phyloP scores from a whole-genome alignment of 2,113 vertebrate genomes.

The Phyllopteryx taeniolatus region DNA sequence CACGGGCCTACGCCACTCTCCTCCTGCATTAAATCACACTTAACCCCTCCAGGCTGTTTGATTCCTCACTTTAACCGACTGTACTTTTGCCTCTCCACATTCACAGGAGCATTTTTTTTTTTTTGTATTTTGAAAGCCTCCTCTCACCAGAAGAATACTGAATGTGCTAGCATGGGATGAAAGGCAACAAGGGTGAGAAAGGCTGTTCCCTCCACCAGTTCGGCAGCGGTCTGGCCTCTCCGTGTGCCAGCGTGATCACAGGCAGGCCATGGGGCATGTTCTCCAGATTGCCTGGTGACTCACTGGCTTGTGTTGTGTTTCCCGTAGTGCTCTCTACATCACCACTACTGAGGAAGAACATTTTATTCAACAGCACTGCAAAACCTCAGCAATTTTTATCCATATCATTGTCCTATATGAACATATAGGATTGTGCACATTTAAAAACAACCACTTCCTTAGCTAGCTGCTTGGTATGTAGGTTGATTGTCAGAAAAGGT shows the following conservation, averaged over 20 bases:
- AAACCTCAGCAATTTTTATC: not conserved
- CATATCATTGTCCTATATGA: not conserved
- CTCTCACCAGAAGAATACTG: constrained; percentile 35
- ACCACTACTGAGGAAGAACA: not conserved
- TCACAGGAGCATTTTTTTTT: constrained; percentile 20
- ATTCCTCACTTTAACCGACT: constrained; percentile 45
- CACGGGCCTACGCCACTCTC: constrained; percentile 44
- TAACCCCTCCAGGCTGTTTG: constrained; percentile 48
- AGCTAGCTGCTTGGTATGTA: too few relatives aligned
- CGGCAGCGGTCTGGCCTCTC: constrained; percentile 63
- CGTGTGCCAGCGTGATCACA: constrained; percentile 63
- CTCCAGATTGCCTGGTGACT: constrained; percentile 75
- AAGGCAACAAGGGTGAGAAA: constrained; percentile 29
- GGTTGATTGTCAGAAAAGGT: too few relatives aligned
- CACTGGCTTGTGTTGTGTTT: constrained; percentile 57
- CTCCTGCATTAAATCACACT: constrained; percentile 46
- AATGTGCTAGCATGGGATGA: not conserved
- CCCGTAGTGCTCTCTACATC: constrained; percentile 30
- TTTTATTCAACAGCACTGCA: not conserved
- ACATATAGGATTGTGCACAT: not conserved
- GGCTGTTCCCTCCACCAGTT: constrained; percentile 56
- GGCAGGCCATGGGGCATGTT: constrained; percentile 68
- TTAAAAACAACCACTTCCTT: not conserved
- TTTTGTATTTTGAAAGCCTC: constrained; percentile 5
- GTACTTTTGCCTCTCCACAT: constrained; percentile 33